Conservation (phyloP, 2,113 vertebrate genomes). For the Hiodon tergisus region DNA sequence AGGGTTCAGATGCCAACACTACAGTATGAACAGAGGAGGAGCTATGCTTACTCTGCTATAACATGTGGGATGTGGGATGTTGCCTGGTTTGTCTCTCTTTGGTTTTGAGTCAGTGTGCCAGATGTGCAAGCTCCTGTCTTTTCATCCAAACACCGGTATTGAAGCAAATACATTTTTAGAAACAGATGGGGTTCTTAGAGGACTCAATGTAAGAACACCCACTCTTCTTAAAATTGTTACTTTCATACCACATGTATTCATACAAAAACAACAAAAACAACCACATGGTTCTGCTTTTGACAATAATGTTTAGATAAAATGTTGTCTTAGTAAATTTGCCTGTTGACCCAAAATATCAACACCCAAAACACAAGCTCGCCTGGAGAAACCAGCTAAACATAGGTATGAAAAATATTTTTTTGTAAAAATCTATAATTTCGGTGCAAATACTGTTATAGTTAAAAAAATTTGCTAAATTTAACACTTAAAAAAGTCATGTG, state of each 20-base stretch:
- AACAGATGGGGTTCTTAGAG: constrained; percentile 50
- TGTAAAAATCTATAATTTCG: too few relatives aligned
- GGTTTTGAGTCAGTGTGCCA: constrained; percentile 52
- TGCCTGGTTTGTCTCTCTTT: constrained; percentile 27
- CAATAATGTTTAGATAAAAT: too few relatives aligned
- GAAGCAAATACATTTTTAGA: constrained; percentile 56
- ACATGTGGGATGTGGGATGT: constrained; percentile 37
- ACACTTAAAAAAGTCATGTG: neutral
- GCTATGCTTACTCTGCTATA: constrained; percentile 33
- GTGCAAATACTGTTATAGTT: too few relatives aligned
- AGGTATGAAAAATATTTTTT: too few relatives aligned
- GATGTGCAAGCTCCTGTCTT: constrained; percentile 53
- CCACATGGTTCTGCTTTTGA: too few relatives aligned
- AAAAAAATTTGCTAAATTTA: neutral
- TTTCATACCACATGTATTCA: too few relatives aligned
- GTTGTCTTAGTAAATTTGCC: too few relatives aligned
- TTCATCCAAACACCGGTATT: constrained; percentile 57
- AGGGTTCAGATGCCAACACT: constrained; percentile 11
- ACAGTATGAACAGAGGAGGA: neutral
- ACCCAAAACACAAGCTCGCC: too few relatives aligned
- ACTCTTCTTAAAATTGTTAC: too few relatives aligned
- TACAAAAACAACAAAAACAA: too few relatives aligned
- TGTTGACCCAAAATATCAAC: too few relatives aligned
- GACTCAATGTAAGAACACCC: neutral
- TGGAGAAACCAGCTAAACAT: too few relatives aligned